Evolutionary conservation across 2,888 invertebrate genomes (phyloP).

Genomic region (Leptothorax acervorum): DNA sequence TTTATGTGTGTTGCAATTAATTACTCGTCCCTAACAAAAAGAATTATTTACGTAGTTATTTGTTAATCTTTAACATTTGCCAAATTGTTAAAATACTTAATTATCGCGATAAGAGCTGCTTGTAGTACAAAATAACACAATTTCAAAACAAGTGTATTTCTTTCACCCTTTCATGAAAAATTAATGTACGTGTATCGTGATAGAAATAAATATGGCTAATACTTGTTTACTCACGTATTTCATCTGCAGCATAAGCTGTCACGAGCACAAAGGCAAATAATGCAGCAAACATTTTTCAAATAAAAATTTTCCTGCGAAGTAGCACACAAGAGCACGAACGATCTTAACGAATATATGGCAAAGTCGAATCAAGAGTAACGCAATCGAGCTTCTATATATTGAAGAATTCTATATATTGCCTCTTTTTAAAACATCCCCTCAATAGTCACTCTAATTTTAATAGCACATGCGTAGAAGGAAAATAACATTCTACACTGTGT

Average conservation of each 20-base stretch:
- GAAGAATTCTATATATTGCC: too few relatives aligned
- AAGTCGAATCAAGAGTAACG: not conserved
- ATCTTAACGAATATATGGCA: not conserved
- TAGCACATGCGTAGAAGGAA: too few relatives aligned
- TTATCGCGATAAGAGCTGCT: not conserved
- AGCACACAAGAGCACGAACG: not conserved
- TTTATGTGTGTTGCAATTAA: not conserved
- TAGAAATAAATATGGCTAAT: not conserved
- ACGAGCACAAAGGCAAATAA: not conserved
- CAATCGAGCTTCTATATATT: not conserved
- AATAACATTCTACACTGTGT: not conserved
- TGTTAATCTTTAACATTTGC: not conserved
- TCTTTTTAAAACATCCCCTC: not conserved
- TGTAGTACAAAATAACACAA: not conserved
- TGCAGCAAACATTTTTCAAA: not conserved
- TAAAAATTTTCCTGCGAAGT: not conserved
- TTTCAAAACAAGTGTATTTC: not conserved
- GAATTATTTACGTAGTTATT: not conserved
- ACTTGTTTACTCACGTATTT: slow-evolving; percentile 26
- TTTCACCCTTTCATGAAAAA: not conserved
- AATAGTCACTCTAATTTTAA: not conserved
- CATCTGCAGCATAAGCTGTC: not conserved
- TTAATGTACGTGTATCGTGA: too few relatives aligned
- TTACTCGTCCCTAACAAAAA: too few relatives aligned
- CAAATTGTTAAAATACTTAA: not conserved